Evolutionary conservation across 2,113 vertebrate genomes (phyloP), one percentile per base, ranked within the genome.

Genomic region (Aspiorhynchus laticeps): DNA sequence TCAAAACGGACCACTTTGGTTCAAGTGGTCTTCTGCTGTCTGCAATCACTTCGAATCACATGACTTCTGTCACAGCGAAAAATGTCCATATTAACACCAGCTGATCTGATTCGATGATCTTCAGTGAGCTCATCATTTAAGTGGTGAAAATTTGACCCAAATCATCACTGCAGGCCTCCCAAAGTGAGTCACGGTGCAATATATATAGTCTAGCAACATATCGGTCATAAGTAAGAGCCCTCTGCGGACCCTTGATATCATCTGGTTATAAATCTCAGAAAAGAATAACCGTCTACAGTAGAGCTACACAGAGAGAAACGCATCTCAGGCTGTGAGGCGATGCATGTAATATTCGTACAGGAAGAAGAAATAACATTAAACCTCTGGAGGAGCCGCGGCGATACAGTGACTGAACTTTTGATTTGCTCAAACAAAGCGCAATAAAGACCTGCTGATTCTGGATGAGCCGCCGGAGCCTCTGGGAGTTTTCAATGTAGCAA

Each of bases 391-490:
- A 43, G 56, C 33, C 24, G 38, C 14, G 12, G 71, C 12, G 65
- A 76, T 67, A 84, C 63, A 59, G 48, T 65, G 48, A 80, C 26
- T 67, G 56, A 43, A 71, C 59, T 67, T 75, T 26, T 80, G 80
- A 38, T 69, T 79, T 59, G 61, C 17, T 82, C 63, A 21, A 75
- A 79, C 53, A 81, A 51, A 75, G 26, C 19, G n/a, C 71, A 74
- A 63, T 59, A 84, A 85, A 85, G 78, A 59, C 41, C 61, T 31
- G 85, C 85, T 87, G 73, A 85, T 85, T 84, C 56, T 41, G 61
- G 41, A 76, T 46, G 65, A 81, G 36, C 75, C n/a, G 28, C 48
- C 31, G n/a, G 33, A 73, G 85, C 85, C 85, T 74, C 26, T 15
- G 78, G 67, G 85, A 75, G 51, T 80, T 81, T 81, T 86, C 31